Conservation (phyloP, 2,888 invertebrate genomes). For the Anthophora plumipes region DNA sequence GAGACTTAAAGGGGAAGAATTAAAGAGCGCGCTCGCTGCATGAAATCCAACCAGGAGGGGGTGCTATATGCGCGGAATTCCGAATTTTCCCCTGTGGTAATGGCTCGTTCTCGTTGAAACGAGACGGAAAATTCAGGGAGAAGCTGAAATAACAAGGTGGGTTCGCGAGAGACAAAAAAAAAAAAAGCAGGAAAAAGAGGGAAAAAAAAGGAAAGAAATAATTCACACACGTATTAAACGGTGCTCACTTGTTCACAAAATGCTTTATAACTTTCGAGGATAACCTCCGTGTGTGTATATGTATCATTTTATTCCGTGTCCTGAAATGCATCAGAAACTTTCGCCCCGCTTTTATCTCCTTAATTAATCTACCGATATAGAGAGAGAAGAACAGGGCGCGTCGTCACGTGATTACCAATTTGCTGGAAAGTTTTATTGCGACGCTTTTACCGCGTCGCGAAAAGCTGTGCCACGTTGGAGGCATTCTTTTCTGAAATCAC, state of each 20-base stretch:
- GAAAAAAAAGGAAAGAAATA: not conserved
- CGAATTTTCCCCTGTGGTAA: conserved; percentile 4
- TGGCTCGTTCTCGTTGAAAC: not conserved
- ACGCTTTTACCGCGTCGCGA: conserved; percentile 33
- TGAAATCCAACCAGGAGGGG: not conserved
- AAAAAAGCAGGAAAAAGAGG: no score
- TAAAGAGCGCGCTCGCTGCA: conserved; percentile 32
- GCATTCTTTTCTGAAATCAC: not conserved
- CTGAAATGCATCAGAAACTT: conserved; percentile 58
- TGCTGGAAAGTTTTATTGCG: conserved; percentile 54
- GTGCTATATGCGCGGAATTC: conserved; percentile 14
- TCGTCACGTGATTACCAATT: conserved; percentile 49
- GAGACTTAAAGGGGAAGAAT: conserved; percentile 58
- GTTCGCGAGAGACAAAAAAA: not conserved
- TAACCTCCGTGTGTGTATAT: not conserved
- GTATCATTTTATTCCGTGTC: conserved; percentile 35
- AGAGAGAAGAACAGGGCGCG: conserved; percentile 1
- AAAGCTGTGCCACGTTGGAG: conserved; percentile 12
- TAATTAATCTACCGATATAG: conserved; percentile 69
- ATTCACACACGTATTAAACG: not conserved
- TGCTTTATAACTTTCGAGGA: conserved; percentile 1
- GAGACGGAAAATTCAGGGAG: not conserved
- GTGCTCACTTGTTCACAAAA: not conserved
- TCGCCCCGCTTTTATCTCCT: conserved; percentile 68
- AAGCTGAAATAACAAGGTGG: not conserved